Percentiles rank a stretch among this genome's conserved stretches.
These are phyloP conservation scores for Podarcis siculus DNA, from an alignment of 2,797 vertebrate species.

Conservation along the genomic window DNA sequence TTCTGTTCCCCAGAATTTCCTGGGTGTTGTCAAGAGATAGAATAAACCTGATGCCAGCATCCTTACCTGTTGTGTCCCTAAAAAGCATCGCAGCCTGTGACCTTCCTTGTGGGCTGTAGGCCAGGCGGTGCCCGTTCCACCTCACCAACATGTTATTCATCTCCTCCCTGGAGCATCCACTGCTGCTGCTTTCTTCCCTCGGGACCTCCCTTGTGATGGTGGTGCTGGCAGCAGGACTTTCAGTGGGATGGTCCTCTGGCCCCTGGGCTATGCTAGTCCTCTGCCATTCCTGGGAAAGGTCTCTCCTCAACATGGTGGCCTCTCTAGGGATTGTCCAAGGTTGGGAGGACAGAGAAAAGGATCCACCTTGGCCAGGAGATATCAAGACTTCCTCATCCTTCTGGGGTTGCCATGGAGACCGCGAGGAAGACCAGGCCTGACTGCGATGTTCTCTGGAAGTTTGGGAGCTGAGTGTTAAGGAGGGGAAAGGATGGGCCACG, in stretches of 20 bases:
- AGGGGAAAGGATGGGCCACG: background rate
- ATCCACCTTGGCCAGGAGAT: background rate
- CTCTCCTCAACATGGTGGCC: background rate
- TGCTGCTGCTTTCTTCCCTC: background rate
- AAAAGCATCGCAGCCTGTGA: too few species aligned
- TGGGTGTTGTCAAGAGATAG: background rate
- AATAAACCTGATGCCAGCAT: background rate
- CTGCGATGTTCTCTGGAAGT: background rate
- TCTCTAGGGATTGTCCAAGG: background rate
- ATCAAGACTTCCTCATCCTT: background rate
- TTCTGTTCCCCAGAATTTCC: background rate
- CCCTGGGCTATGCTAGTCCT: background rate
- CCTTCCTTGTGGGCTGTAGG: background rate
- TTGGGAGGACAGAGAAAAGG: background rate
- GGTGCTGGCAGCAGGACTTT: accelerated
- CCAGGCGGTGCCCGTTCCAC: background rate
- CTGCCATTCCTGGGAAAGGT: background rate
- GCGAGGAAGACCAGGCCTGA: background rate
- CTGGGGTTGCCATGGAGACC: background rate
- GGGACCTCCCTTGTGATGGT: too few species aligned
- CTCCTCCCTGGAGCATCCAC: background rate
- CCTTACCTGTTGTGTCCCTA: background rate
- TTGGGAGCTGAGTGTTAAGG: background rate
- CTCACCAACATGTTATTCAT: too few species aligned
- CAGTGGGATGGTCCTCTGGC: accelerated